Evolutionary conservation across 2,113 vertebrate species (phyloP), one percentile per base, ranked within the genome.

Genomic region (Heloderma charlesbogerti): DNA sequence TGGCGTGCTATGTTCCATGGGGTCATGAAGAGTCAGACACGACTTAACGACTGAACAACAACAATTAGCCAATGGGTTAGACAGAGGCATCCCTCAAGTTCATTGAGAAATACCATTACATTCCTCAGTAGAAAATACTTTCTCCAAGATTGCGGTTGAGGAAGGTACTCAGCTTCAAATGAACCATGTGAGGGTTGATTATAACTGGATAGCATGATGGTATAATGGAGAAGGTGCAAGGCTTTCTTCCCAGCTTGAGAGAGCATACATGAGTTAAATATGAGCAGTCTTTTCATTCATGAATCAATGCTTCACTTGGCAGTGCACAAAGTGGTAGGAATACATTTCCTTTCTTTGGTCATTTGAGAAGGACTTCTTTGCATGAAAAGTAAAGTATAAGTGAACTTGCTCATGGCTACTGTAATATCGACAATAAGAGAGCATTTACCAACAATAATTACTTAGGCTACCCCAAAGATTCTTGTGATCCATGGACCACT

Each of bases 31-130:
- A n/a, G n/a, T n/a, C n/a, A n/a, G n/a, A n/a, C n/a, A n/a, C n/a
- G n/a, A n/a, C n/a, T n/a, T n/a, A n/a, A n/a, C n/a, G n/a, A n/a
- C n/a, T n/a, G n/a, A n/a, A n/a, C n/a, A n/a, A n/a, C n/a, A n/a
- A n/a, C n/a, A 96, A 96, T 96, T 95, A 95, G 91, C 79, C 93
- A 95, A 90, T 89, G 84, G 92, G 75, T 82, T 92, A 92, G 71
- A 84, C 54, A 8, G 54, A 92, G 31, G 9, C 40, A 63, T 91
- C 51, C 93, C n/a, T 94, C 84, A 87, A 94, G 95, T 91, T 95
- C 94, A 88, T 86, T 84, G 92, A 90, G 78, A 95, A 95, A 66
- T 91, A 88, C 60, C 40, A 92, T 94, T 92, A 95, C 94, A 87
- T 88, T 54, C 6, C 29, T 31, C 79, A 88, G n/a, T 3, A 37